Base-by-base conservation (phyloP, 2,113 vertebrate species). In the Protomyctophum bolini region DNA sequence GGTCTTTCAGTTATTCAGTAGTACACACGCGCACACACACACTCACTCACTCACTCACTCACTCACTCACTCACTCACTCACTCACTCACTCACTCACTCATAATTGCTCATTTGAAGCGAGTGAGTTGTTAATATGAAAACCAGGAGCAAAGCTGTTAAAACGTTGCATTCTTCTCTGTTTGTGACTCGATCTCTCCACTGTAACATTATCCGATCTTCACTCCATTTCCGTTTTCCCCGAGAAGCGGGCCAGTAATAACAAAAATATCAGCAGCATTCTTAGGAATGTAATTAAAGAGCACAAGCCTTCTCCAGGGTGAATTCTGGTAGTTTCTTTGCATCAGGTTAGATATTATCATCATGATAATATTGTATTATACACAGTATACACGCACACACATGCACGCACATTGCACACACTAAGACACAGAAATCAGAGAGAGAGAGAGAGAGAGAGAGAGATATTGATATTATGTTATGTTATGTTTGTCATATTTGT, bases 1-100 rank as follows among this genome's bases (percentile, higher is more conserved):
- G 88, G 89, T 83, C 86, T 82, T 71, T 70, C 58, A 54, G 58
- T 84, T 75, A 66, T 75, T 45, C 73, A 75, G 62, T 75, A 14
- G 1, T 66, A 73, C 75, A 67, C 63, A 15, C 49, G n/a, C 63
- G 11, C 51, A 67, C 52, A 47, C 50, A 7, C 29, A 59, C 62
- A 60, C 51, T 0, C 3, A 12, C 1, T 12, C 70, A 66, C 12
- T 14, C 6, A 56, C 33, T 29, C 47, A 2, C 60, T 28, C 68
- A 54, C 49, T 10, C 11, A 59, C 57, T 58, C 77, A 76, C 63
- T 69, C 58, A 57, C 2, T 61, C 11, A 57, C 57, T 46, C 54
- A 59, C 65, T 58, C 52, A 15, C 55, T 68, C 65, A 57, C 52
- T 56, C 50, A n/a, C 50, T 12, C 21, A 52, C 50, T 29, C 33